Evolutionary conservation across 2,113 vertebrate genomes (phyloP), one percentile per base, ranked within the genome.

Genomic region (Talpa occidentalis): DNA sequence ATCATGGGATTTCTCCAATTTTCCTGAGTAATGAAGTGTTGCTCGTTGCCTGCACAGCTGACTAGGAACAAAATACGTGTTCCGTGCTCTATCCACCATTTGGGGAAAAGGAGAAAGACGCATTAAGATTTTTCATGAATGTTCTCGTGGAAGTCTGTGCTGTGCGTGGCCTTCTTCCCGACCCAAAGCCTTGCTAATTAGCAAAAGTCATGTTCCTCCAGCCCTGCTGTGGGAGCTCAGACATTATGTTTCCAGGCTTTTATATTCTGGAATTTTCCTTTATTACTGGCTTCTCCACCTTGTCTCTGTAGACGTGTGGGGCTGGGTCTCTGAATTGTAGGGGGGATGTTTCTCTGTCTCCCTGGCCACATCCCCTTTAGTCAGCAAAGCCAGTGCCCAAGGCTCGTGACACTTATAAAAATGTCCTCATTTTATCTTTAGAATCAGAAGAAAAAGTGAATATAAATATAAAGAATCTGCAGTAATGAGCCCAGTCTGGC

Each of bases 11-110:
- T 70, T 74, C 74, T 77, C 52, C 16, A 22, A 37, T 62, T 67
- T 35, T 72, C 37, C 81, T 97, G 95, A 96, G 11, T 95, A 15
- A 95, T 96, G 97, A 96, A 70, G 94, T 95, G 95, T 74, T 22
- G 82, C 49, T 40, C 0, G 4, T 5, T 1, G 77, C 81, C 81
- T 12, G 66, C 85, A 7, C 2, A 54, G 72, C 82, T 56, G 54
- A 32, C 22, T 19, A 3, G 2, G 94, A 84, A 59, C 77, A 49
- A 28, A 62, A 30, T 47, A 3, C 0, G 30, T 3, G 7, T 60
- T 91, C 60, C 37, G 42, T 94, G 94, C 88, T 64, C 49, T 82
- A 47, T 77, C 92, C 85, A 88, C 95, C 42, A 8, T 88, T 88
- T 37, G 78, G 62, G 12, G 44, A 26, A 26, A 6, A 49, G 44